Evolutionary conservation across 2,113 vertebrate genomes (phyloP), one percentile per base, ranked within the genome.

Genomic region (Cynocephalus volans): DNA sequence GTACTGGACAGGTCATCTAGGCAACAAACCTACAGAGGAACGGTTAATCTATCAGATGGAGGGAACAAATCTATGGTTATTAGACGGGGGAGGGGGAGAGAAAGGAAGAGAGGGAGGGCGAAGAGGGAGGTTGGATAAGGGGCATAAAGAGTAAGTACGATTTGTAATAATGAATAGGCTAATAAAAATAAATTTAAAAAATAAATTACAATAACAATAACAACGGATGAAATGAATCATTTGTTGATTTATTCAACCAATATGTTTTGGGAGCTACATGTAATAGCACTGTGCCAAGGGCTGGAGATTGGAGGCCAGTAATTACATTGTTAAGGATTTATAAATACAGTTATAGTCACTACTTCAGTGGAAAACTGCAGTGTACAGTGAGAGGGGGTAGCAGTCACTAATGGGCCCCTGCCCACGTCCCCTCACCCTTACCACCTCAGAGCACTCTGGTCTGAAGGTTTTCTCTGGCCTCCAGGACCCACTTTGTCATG

Each of bases 261-360:
- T 70, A 28, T 77, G n/a, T 76, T 72, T 97, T 76, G 81, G 41
- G 24, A 87, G 52, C 31, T 73, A 60, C 50, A 77, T 9, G 26
- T 75, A 64, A 83, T 13, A 92, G 52, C 26, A 69, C 1, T 52
- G 33, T 93, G 28, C 15, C 56, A 70, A 67, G 23, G 31, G 8
- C 23, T 82, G 54, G 15, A 31, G 28, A 56, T 77, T 41, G 75
- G 58, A 92, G 48, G 7, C 76, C 56, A 90, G 58, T 15, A 70
- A 52, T 79, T 26, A 80, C 41, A 18, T 56, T n/a, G 52, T 50
- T 96, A 31, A 90, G 45, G 88, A 76, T 81, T 97, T 90, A 75
- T 56, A 93, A 81, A 89, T 73, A 72, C 26, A 75, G 54, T 62
- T 56, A 70, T 21, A 58, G 31, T 75, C 26, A 52, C 65, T 82